These are phyloP conservation scores for Rhinopomastus cyanomelas DNA, from an alignment of 2,113 vertebrate species.

Conservation along the genomic window DNA sequence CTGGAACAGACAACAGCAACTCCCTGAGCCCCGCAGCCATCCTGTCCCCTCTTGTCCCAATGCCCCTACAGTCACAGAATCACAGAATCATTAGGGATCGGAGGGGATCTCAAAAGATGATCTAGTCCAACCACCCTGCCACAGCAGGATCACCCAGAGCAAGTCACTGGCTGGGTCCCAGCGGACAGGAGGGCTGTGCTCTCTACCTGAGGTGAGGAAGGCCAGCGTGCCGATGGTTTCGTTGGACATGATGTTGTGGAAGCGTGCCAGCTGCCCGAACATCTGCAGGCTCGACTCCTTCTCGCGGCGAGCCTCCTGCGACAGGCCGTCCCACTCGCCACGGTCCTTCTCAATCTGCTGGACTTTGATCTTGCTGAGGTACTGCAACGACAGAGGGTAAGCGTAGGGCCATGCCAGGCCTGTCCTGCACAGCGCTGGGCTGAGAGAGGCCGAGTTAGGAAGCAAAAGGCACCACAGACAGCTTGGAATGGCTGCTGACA, in stretches of 20 bases:
- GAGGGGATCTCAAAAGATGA: too few relatives aligned
- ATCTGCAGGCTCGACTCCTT: conserved; percentile 95
- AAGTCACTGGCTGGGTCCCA: accelerated
- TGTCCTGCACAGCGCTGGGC: accelerated
- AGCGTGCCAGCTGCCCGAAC: conserved; percentile 96
- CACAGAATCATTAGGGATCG: too few relatives aligned
- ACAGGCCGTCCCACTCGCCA: conserved; percentile 90
- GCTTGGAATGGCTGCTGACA: background rate
- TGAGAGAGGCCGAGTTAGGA: accelerated
- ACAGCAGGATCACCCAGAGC: too few relatives aligned
- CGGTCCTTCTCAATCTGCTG: conserved; percentile 94
- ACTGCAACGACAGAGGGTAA: conserved; percentile 73
- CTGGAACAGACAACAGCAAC: conserved; percentile 70
- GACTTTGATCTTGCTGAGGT: conserved; percentile 97
- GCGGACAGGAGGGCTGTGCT: background rate
- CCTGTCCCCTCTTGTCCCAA: background rate
- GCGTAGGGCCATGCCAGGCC: background rate
- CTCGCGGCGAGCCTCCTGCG: conserved; percentile 87
- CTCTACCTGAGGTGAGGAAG: conserved; percentile 94
- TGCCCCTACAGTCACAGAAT: background rate
- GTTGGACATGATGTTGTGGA: conserved; percentile 99
- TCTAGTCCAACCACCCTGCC: too few relatives aligned
- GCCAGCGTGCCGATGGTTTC: conserved; percentile 97
- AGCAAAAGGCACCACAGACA: accelerated
- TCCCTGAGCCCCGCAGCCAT: background rate